Evolutionary conservation across 2,888 invertebrate species (phyloP).

Genomic region (Troides helena): DNA sequence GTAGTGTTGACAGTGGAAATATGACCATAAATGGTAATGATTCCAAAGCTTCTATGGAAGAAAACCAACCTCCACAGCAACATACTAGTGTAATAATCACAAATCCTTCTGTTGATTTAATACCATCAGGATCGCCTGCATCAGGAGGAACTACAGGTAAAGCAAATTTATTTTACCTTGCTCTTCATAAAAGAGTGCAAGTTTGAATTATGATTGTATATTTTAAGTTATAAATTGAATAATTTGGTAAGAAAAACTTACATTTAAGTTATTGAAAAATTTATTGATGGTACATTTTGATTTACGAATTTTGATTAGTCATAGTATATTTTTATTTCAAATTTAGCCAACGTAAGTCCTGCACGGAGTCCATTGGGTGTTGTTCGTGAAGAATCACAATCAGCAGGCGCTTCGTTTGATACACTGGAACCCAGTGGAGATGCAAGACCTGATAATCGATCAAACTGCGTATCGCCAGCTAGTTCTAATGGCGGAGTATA

Average conservation of each 20-base stretch:
- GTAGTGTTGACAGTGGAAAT: slow-evolving; percentile 72
- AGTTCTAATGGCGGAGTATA: slow-evolving; percentile 96
- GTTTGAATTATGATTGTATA: neutral
- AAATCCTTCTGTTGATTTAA: slow-evolving; percentile 85
- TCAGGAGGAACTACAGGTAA: slow-evolving; percentile 71
- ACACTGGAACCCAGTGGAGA: slow-evolving; percentile 72
- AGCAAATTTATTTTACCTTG: slow-evolving; percentile 1
- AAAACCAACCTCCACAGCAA: slow-evolving; percentile 54
- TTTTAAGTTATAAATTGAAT: slow-evolving; percentile 1
- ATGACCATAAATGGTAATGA: slow-evolving; percentile 63
- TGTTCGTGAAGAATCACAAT: slow-evolving; percentile 81
- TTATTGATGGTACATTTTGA: neutral
- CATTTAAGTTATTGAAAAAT: neutral
- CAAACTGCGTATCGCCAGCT: slow-evolving; percentile 90
- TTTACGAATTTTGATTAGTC: too few species aligned
- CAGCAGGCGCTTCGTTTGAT: slow-evolving; percentile 72
- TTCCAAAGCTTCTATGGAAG: slow-evolving; percentile 59
- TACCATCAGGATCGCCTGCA: slow-evolving; percentile 68
- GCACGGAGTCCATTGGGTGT: slow-evolving; percentile 77
- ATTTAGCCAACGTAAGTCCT: slow-evolving; percentile 72
- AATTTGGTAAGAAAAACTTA: neutral
- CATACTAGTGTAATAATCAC: slow-evolving; percentile 86
- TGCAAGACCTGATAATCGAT: slow-evolving; percentile 69
- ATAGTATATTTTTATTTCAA: neutral
- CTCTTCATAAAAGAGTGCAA: neutral